Conservation (phyloP, 1,140 invertebrate genomes). For the Ganaspis sp. region DNA sequence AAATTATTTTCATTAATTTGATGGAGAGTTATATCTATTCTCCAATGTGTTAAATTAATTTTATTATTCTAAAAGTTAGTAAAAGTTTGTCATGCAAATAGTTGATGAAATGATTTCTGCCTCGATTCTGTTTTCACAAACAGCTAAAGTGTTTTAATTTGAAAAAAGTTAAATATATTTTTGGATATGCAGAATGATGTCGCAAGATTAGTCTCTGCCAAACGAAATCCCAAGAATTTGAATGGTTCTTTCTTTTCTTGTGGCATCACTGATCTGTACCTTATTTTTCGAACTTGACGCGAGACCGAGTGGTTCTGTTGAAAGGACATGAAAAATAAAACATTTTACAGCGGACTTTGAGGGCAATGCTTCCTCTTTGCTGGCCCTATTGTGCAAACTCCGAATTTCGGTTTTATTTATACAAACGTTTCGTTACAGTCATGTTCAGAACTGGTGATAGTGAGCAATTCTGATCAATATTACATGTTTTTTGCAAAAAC, state of each 20-base stretch:
- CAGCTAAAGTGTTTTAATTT: not conserved
- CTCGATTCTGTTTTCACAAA: not conserved
- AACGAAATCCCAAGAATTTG: too few relatives aligned
- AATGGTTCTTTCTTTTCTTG: too few relatives aligned
- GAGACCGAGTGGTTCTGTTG: not conserved
- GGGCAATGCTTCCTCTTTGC: slow-evolving; percentile 23
- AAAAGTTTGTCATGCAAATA: not conserved
- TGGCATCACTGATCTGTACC: too few relatives aligned
- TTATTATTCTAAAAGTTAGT: too few relatives aligned
- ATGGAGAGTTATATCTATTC: too few relatives aligned
- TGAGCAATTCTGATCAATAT: slow-evolving; percentile 36
- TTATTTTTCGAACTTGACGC: slow-evolving; percentile 22
- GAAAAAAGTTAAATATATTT: slow-evolving; percentile 18
- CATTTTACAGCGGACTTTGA: slow-evolving; percentile 41
- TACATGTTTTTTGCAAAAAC: slow-evolving; percentile 29
- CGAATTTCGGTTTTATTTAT: slow-evolving; percentile 48
- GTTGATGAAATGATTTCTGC: not conserved
- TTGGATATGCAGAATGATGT: not conserved
- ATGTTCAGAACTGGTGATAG: slow-evolving; percentile 44
- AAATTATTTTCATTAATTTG: not conserved
- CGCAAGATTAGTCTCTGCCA: too few relatives aligned
- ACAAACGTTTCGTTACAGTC: slow-evolving; percentile 56
- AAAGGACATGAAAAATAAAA: slow-evolving; percentile 26
- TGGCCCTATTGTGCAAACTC: slow-evolving; percentile 2
- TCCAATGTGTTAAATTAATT: too few relatives aligned